These are phyloP conservation scores for Chrysolina oricalcia DNA, from an alignment of 2,888 invertebrate species.

Conservation along the genomic window DNA sequence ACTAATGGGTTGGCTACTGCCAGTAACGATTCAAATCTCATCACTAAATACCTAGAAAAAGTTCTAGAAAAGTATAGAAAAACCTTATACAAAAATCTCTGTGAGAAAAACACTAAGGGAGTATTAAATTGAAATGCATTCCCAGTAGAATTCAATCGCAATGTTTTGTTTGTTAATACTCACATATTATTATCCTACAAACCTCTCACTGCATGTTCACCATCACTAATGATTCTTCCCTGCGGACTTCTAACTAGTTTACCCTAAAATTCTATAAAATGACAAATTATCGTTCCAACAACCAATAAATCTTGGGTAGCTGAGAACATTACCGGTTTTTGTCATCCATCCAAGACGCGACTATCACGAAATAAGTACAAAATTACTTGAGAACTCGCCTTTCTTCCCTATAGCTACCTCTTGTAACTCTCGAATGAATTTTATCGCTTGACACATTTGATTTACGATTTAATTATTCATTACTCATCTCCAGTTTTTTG, in stretches of 20 bases:
- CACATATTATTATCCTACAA: no score
- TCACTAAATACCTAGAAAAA: no score
- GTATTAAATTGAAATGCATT: no score
- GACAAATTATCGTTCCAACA: neutral
- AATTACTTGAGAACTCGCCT: slow-evolving; percentile 18
- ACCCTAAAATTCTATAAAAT: neutral
- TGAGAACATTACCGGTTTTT: slow-evolving; percentile 9
- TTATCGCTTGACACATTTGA: slow-evolving; percentile 41
- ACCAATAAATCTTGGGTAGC: neutral
- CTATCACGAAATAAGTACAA: slow-evolving; percentile 9
- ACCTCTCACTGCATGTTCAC: neutral
- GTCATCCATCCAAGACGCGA: neutral
- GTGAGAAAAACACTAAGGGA: no score
- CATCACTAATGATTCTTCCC: neutral
- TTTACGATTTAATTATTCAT: slow-evolving; percentile 55
- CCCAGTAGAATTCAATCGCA: no score
- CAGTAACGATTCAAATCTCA: no score
- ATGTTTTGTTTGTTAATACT: no score
- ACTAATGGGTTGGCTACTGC: no score
- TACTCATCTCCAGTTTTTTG: slow-evolving; percentile 24
- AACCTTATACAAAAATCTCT: no score
- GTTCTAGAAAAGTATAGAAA: no score
- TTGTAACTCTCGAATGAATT: slow-evolving; percentile 27
- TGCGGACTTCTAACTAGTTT: neutral
- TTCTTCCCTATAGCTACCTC: neutral